These are phyloP conservation scores for Aradus depressus DNA, from an alignment of 2,888 invertebrate genomes.

Conservation along the genomic window DNA sequence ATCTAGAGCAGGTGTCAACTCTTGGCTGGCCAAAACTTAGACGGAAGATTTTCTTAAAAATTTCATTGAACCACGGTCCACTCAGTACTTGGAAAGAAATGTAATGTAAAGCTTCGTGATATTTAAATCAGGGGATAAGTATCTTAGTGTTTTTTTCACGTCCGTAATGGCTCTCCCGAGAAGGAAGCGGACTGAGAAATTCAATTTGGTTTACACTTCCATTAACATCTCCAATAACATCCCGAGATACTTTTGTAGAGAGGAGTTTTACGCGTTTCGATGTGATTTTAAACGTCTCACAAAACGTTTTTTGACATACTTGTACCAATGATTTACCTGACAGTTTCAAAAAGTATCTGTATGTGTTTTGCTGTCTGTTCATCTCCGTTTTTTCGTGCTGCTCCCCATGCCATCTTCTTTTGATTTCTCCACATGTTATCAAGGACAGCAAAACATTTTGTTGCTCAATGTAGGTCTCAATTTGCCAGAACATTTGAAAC, in stretches of 20 bases:
- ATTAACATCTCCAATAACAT: too few species aligned
- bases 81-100: not conserved
- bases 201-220: not conserved
- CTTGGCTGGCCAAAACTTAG: not conserved
- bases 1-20: conserved; percentile 2
- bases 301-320: too few species aligned
- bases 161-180: conserved; percentile 4
- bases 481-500: not conserved
- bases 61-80: conserved; percentile 4
- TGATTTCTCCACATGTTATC: not conserved
- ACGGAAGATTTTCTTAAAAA: conserved; percentile 1
- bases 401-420: not conserved
- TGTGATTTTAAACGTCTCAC: too few species aligned
- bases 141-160: conserved; percentile 1
- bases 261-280: too few species aligned
- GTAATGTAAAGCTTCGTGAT: not conserved
- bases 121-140: not conserved
- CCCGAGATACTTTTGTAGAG: too few species aligned
- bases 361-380: conserved; percentile 1
- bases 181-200: not conserved
- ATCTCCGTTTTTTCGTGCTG: not conserved
- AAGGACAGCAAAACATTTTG: not conserved
- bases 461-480: not conserved
- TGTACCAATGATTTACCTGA: too few species aligned
- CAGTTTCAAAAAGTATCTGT: not conserved